Percentiles rank a stretch among this genome's conserved stretches.
phyloP scores from a whole-genome alignment of 2,113 vertebrate species.

The Hydropotes inermis region DNA sequence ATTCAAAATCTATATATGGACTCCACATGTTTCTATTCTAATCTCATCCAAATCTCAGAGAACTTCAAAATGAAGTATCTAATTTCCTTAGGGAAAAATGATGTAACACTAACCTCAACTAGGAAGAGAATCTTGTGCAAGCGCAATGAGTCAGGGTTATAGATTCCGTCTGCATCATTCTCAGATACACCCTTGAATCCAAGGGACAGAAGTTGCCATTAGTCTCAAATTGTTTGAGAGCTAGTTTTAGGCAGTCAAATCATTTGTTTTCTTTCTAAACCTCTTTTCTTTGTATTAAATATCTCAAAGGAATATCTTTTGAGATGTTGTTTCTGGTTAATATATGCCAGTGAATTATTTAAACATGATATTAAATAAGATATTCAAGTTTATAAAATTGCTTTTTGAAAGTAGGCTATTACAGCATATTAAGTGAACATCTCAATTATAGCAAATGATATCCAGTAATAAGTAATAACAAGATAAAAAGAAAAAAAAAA shows the following conservation, averaged over 20 bases:
- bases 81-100: neutral
- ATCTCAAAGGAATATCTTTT: neutral
- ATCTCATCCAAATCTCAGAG: neutral
- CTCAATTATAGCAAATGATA: neutral
- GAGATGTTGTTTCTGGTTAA: neutral
- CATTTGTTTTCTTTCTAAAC: neutral
- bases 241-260: neutral
- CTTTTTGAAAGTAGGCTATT: neutral
- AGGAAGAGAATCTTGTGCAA: neutral
- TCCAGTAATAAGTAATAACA: neutral
- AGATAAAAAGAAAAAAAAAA: neutral
- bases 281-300: neutral
- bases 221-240: neutral
- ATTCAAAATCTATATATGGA: neutral
- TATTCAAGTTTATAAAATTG: neutral
- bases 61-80: neutral
- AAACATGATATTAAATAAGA: conserved; percentile 8
- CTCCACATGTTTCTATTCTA: neutral
- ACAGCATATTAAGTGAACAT: neutral
- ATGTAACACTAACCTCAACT: neutral
- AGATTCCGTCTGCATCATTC: neutral
- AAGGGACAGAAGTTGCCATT: neutral
- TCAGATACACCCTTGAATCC: neutral
- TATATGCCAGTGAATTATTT: neutral
- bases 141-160: neutral